Evolutionary conservation across 2,113 vertebrate genomes (phyloP), one percentile per base, ranked within the genome.

Genomic region (Lagenorhynchus albirostris): DNA sequence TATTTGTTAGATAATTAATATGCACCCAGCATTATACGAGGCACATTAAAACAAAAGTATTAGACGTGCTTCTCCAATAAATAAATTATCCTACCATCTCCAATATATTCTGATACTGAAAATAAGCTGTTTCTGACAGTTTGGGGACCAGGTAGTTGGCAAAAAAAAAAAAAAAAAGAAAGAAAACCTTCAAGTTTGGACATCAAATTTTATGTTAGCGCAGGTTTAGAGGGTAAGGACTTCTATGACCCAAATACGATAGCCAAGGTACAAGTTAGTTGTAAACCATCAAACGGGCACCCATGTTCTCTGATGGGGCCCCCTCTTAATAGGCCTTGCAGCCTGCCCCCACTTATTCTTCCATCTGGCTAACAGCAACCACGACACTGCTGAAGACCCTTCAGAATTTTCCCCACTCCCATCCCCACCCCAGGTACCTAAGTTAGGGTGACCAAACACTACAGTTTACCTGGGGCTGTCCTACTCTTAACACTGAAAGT

Each of bases 51-150:
- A 68, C 73, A 79, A 63, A 71, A 44, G 1, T 41, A 11, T 58
- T 65, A 81, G 17, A 21, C 6, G 50, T 26, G 33, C 26, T 71
- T 77, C n/a, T 58, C 47, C 26, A 94, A 41, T 41, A 86, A 76
- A 26, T 23, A 74, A 4, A 38, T 44, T 68, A 58, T 63, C 14
- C 36, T 65, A 77, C 15, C 29, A 90, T 31, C 29, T 63, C 58
- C 41, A 93, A 63, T 95, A 62, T 38, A 96, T 0, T 6, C n/a
- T 71, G 17, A 79, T n/a, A 68, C 47, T 67, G 26, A 93, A 91
- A 94, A 62, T 60, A 85, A 74, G 36, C 6, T 17, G 1, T 18
- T 85, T 67, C 68, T 89, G 62, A 71, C 23, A 84, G 29, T 4
- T 26, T 47, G 76, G 25, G 23, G 36, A 9, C 8, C 58, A 65